phyloP scores from a whole-genome alignment of 2,113 vertebrate species.

The Caranx melampygus region DNA sequence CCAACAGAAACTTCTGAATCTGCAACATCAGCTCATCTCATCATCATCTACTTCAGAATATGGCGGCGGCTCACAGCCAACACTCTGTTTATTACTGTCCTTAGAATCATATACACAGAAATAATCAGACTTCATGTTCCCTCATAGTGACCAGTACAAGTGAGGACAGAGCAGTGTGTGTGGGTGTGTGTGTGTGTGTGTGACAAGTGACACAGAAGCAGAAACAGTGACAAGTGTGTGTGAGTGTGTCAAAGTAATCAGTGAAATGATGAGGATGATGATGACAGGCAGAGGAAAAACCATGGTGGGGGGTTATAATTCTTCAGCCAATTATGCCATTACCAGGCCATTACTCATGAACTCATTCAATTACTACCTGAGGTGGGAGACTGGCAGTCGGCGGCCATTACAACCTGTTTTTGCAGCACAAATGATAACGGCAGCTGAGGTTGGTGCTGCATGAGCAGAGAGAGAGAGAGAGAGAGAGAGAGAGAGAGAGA shows the following conservation, averaged over 20 bases:
- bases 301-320: slow-evolving; percentile 1
- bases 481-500: slow-evolving; percentile 40
- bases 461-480: slow-evolving; percentile 35
- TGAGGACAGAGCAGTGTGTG: neutral
- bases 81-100: neutral
- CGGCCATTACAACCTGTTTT: slow-evolving; percentile 55
- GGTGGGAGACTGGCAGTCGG: slow-evolving; percentile 29
- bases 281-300: neutral
- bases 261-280: slow-evolving; percentile 18
- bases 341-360: slow-evolving; percentile 55
- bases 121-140: neutral
- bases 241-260: slow-evolving; percentile 26
- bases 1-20: too few species aligned
- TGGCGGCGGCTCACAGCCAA: neutral
- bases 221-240: slow-evolving; percentile 15
- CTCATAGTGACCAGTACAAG: neutral
- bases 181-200: neutral
- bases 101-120: neutral
- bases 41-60: too few species aligned
- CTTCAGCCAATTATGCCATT: slow-evolving; percentile 52
- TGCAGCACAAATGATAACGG: slow-evolving; percentile 48
- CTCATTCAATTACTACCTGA: slow-evolving; percentile 38
- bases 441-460: slow-evolving; percentile 5
- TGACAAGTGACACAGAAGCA: slow-evolving; percentile 17
- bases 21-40: too few species aligned